Evolutionary conservation across 2,113 vertebrate genomes (phyloP), one percentile per base, ranked within the genome.

Genomic region (Osmerus mordax): DNA sequence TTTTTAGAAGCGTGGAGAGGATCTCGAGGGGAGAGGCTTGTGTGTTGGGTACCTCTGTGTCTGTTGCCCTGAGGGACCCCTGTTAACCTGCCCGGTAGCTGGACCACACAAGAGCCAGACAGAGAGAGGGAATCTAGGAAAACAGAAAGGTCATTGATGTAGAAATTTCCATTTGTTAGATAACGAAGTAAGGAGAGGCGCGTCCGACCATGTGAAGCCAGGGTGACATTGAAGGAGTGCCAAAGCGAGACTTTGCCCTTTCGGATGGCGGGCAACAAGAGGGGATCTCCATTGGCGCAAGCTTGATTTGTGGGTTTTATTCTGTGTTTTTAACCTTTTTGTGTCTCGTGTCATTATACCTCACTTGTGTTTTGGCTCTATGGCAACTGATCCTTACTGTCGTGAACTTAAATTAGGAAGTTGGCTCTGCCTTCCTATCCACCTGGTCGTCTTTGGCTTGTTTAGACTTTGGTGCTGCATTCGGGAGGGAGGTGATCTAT

Each of bases 1-100:
- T 91, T 91, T 89, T 89, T 88, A 88, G 81, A 73, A 70, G 58
- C 80, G 56, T 23, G 21, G 6, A 56, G 59, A 61, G 72, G 75
- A 73, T 60, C n/a, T 58, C 51, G 19, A 8, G n/a, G 54, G 11
- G 75, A 63, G 65, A 69, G 67, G 75, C 72, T 67, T 63, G 47
- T 52, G 60, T 54, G 7, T 12, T 23, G 59, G 55, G 7, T 25
- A n/a, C 73, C 25, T 47, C 62, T 72, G 65, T 18, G 55, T 52
- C 80, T 32, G 15, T 15, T 67, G 41, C 25, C 51, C 41, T 15
- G 32, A 25, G 53, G 78, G 72, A 69, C 41, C 19, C 36, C 53
- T 79, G 29, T 65, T 74, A 78, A 63, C 28, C 9, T 47, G 7
- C 41, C 41, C 7, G 41, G 41, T 47, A 12, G 41, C 41, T 47